Conservation (phyloP, 2,797 vertebrate species). For the Oryzias dopingdopingensis region DNA sequence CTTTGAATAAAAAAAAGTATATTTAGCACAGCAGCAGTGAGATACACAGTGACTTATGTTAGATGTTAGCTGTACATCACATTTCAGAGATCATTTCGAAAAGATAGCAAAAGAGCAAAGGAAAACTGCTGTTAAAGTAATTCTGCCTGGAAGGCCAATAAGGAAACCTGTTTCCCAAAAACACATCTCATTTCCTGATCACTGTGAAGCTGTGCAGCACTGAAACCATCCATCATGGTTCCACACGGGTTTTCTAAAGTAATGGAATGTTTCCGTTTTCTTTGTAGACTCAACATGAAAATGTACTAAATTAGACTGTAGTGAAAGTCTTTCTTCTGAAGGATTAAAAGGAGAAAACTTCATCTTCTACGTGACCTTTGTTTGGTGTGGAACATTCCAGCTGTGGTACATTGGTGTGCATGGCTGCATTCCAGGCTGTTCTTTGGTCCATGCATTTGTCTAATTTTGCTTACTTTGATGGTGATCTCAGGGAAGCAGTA, state of each 20-base stretch:
- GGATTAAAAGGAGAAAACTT: too few relatives aligned
- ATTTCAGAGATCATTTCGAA: constrained; percentile 26
- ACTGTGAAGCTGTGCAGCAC: constrained; percentile 8
- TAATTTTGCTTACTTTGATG: too few relatives aligned
- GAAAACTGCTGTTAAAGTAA: constrained; percentile 37
- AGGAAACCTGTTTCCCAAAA: constrained; percentile 28
- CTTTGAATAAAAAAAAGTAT: background rate
- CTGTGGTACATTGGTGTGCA: constrained; percentile 24
- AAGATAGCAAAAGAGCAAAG: constrained; percentile 16
- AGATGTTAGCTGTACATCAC: constrained; percentile 30
- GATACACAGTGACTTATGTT: constrained; percentile 27
- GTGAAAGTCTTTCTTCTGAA: background rate
- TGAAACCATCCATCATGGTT: constrained; percentile 15
- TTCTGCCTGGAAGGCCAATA: constrained; percentile 22
- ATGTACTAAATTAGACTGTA: constrained; percentile 13
- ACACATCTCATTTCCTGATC: constrained; percentile 3
- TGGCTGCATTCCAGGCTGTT: constrained; percentile 6
- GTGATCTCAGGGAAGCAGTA: too few relatives aligned
- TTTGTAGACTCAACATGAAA: constrained; percentile 14
- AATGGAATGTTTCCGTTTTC: background rate
- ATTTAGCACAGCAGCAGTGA: constrained; percentile 12
- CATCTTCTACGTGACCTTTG: too few relatives aligned
- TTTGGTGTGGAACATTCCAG: constrained; percentile 13
- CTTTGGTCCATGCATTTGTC: too few relatives aligned
- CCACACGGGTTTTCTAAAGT: background rate